A percentile compares a stretch with the other conserved stretches of the same genome.
Evolutionary conservation across 2,888 invertebrate species (phyloP).

Genomic region (Aromia moschata): DNA sequence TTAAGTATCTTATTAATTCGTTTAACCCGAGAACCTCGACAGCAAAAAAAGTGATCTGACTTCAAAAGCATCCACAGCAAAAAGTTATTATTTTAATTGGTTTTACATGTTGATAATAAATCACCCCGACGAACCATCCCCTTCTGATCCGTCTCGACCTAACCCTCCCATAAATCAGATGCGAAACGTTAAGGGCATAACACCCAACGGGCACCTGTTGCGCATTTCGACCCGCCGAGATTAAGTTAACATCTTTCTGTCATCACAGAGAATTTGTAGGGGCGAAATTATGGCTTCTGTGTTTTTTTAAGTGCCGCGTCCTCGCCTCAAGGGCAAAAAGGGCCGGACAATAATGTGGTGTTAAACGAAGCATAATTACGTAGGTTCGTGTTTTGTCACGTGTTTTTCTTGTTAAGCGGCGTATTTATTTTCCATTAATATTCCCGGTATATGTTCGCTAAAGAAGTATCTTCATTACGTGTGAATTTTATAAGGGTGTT

Average conservation of each 20-base stretch:
- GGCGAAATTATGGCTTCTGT: slow-evolving; percentile 8
- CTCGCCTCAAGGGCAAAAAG: not conserved
- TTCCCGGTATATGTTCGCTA: too few relatives aligned
- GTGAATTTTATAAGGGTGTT: too few relatives aligned
- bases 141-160: not conserved
- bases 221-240: not conserved
- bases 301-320: slow-evolving; percentile 1
- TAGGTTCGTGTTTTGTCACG: not conserved
- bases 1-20: not conserved
- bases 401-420: not conserved
- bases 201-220: slow-evolving; percentile 7
- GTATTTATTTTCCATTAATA: too few relatives aligned
- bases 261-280: slow-evolving; percentile 5
- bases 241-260: slow-evolving; percentile 8
- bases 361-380: not conserved
- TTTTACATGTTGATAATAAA: not conserved
- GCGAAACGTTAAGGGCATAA: not conserved
- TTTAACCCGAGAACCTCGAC: too few relatives aligned
- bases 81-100: not conserved
- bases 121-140: not conserved
- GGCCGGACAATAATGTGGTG: not conserved
- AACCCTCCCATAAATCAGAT: slow-evolving; percentile 1
- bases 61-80: too few relatives aligned
- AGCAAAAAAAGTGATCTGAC: too few relatives aligned
- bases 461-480: too few relatives aligned